phyloP scores from a whole-genome alignment of 2,888 invertebrate species.

The Ametastegia equiseti region DNA sequence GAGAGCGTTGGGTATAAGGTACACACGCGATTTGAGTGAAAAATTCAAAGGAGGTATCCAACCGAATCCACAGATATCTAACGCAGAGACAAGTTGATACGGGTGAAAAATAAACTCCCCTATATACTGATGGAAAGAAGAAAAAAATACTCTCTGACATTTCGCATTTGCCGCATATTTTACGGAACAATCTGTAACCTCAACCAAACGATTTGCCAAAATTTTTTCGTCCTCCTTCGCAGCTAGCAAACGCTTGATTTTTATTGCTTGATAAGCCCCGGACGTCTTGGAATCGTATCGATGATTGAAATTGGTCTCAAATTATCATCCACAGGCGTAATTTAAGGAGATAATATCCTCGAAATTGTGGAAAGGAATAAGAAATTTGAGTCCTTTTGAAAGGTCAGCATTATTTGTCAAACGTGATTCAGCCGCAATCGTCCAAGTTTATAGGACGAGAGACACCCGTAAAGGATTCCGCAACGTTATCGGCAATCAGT shows the following conservation, averaged over 20 bases:
- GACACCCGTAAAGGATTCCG: background rate
- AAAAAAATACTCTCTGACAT: background rate
- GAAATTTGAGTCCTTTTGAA: background rate
- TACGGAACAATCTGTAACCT: background rate
- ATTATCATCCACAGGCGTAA: background rate
- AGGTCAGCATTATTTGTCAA: background rate
- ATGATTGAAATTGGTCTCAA: background rate
- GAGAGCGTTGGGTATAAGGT: no score
- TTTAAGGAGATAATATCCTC: background rate
- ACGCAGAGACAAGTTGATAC: background rate
- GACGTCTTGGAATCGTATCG: background rate
- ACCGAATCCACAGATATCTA: conserved; percentile 21
- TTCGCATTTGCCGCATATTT: no score
- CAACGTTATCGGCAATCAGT: conserved; percentile 3
- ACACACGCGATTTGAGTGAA: conserved; percentile 6
- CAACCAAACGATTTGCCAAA: background rate
- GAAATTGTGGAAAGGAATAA: background rate
- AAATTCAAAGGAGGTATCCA: conserved; percentile 45
- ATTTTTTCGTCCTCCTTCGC: background rate
- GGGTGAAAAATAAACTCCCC: background rate
- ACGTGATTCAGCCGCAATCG: background rate
- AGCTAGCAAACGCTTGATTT: background rate
- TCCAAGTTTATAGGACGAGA: background rate
- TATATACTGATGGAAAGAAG: background rate
- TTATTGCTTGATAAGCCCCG: background rate